Percentiles rank a stretch among this genome's conserved stretches.
These are phyloP conservation scores for Hyposoter dolosus DNA, from an alignment of 2,888 invertebrate genomes.

Conservation along the genomic window DNA sequence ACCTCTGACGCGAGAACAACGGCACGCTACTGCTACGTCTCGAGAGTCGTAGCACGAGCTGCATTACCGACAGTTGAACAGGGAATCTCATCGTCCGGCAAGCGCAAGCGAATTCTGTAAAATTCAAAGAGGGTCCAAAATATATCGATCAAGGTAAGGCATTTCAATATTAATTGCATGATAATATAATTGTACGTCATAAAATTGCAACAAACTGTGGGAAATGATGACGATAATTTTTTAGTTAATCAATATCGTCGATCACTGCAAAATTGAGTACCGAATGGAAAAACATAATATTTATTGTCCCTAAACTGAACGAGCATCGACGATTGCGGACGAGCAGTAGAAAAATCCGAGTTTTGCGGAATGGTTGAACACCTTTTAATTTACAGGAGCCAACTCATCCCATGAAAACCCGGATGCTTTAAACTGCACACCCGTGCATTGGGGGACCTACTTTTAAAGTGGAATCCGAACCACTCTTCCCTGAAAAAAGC, in stretches of 20 bases:
- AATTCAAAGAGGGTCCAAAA: not conserved
- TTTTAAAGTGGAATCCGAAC: slow-evolving; percentile 28
- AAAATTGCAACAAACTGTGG: no score
- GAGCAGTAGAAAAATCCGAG: slow-evolving; percentile 12
- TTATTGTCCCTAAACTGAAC: not conserved
- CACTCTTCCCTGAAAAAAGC: not conserved
- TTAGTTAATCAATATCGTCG: not conserved
- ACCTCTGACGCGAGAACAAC: not conserved
- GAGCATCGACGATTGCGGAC: not conserved
- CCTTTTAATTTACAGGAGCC: not conserved
- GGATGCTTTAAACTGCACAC: slow-evolving; percentile 1
- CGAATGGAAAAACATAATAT: not conserved
- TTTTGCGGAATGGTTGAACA: not conserved
- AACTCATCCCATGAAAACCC: not conserved
- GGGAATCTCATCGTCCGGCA: not conserved
- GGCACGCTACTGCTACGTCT: not conserved
- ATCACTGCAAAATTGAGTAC: not conserved
- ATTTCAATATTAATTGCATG: not conserved
- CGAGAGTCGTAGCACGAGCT: not conserved
- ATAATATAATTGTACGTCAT: no score
- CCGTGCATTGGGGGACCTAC: slow-evolving; percentile 24
- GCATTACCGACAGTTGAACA: slow-evolving; percentile 1
- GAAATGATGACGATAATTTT: not conserved
- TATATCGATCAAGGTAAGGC: not conserved
- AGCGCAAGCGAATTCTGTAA: not conserved